phyloP scores from a whole-genome alignment of 2,888 invertebrate species.

The Erebia ligea region DNA sequence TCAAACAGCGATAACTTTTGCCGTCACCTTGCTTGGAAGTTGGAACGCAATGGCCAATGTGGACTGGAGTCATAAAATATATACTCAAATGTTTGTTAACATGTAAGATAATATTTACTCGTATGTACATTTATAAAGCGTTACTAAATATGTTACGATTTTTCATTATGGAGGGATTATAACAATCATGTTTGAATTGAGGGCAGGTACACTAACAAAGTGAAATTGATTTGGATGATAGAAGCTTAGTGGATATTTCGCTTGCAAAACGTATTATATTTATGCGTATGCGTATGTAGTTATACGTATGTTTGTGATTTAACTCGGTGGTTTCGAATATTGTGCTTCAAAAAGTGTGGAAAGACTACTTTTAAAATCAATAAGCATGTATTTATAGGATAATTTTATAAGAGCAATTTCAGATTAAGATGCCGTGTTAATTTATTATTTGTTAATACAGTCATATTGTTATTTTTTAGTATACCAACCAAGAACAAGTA shows the following conservation, averaged over 20 bases:
- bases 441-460: neutral
- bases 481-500: neutral
- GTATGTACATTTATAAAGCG: neutral
- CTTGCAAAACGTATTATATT: neutral
- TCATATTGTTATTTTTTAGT: neutral
- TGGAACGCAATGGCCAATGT: no score
- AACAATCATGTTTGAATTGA: conserved; percentile 3
- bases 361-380: neutral
- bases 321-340: neutral
- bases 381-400: neutral
- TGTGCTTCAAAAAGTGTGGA: neutral
- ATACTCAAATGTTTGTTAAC: neutral
- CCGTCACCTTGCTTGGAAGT: no score
- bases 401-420: conserved; percentile 11
- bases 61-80: neutral
- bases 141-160: neutral
- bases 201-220: neutral
- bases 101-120: neutral
- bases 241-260: conserved; percentile 4
- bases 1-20: no score
- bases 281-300: no score
- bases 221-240: conserved; percentile 4
- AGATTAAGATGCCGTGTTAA: neutral
- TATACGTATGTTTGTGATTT: conserved; percentile 2
- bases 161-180: conserved; percentile 1